phyloP scores from a whole-genome alignment of 1,140 invertebrate genomes.

The Dinoponera quadriceps region DNA sequence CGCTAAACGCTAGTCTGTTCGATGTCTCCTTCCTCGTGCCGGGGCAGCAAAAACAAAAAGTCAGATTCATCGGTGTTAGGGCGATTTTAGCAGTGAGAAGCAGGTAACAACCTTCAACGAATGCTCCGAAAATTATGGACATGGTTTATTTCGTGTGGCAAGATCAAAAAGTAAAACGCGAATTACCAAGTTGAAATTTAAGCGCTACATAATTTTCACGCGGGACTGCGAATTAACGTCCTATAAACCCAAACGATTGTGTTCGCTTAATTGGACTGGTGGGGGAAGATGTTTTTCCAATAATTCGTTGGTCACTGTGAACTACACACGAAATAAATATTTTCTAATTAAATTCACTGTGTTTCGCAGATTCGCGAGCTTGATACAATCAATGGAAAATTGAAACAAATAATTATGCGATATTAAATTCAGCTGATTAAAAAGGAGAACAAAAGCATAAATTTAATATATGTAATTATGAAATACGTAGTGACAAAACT shows the following conservation, averaged over 20 bases:
- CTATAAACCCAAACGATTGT: slow-evolving; percentile 15
- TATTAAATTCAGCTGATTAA: background rate
- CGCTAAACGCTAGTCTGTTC: slow-evolving; percentile 92
- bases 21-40: slow-evolving; percentile 95
- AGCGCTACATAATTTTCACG: background rate
- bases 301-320: background rate
- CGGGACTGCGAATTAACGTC: slow-evolving; percentile 5
- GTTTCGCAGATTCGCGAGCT: background rate
- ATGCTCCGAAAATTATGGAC: background rate
- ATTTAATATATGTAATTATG: background rate
- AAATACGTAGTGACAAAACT: background rate
- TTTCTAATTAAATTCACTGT: slow-evolving; percentile 5
- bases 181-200: background rate
- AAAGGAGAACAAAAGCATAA: background rate
- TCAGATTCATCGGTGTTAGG: slow-evolving; percentile 94
- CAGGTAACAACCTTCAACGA: slow-evolving; percentile 86
- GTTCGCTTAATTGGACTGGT: background rate
- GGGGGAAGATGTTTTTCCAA: slow-evolving; percentile 15
- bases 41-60: slow-evolving; percentile 95
- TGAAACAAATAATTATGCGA: background rate
- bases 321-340: slow-evolving; percentile 11
- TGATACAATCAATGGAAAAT: background rate
- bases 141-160: background rate
- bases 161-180: background rate
- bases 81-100: slow-evolving; percentile 96